These are phyloP conservation scores for Drosophila seguyi DNA, from an alignment of 1,140 invertebrate genomes.

Conservation along the genomic window DNA sequence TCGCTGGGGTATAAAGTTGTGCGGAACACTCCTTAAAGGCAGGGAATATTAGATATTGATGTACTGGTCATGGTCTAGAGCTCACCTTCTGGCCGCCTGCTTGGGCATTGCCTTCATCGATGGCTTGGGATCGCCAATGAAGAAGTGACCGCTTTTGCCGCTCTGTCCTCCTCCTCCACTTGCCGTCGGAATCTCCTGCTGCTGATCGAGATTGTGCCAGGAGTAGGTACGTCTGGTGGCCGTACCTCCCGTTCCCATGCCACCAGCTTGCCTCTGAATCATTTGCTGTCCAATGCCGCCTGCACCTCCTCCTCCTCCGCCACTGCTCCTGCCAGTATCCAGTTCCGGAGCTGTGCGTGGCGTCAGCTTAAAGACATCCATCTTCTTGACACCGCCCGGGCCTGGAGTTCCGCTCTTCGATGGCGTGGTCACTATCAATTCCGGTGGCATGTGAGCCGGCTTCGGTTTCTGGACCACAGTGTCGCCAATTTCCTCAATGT, in stretches of 20 bases:
- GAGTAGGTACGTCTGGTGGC: constrained; percentile 75
- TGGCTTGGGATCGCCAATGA: constrained; percentile 37
- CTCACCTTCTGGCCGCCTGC: constrained; percentile 49
- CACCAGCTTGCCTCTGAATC: constrained; percentile 12
- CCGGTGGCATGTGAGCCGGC: constrained; percentile 73
- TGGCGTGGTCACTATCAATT: constrained; percentile 81
- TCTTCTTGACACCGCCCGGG: constrained; percentile 43
- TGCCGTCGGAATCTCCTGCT: constrained; percentile 41
- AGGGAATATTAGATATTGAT: neutral
- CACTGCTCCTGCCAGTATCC: constrained; percentile 5
- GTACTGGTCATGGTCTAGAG: too few species aligned
- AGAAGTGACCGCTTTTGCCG: constrained; percentile 34
- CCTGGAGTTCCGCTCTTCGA: constrained; percentile 49
- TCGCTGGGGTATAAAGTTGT: constrained; percentile 58
- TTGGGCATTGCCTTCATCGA: constrained; percentile 39
- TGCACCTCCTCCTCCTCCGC: neutral
- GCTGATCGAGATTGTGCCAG: constrained; percentile 82
- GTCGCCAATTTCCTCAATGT: constrained; percentile 77
- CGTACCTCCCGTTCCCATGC: constrained; percentile 7
- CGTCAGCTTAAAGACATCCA: constrained; percentile 68
- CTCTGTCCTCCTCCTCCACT: constrained; percentile 17
- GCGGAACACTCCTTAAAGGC: constrained; percentile 41
- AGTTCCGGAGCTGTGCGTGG: constrained; percentile 58
- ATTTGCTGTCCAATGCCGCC: neutral
- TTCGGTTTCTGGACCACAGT: constrained; percentile 69